Evolutionary conservation across 2,888 invertebrate genomes (phyloP).

Genomic region (Tetheella fluctuosa): DNA sequence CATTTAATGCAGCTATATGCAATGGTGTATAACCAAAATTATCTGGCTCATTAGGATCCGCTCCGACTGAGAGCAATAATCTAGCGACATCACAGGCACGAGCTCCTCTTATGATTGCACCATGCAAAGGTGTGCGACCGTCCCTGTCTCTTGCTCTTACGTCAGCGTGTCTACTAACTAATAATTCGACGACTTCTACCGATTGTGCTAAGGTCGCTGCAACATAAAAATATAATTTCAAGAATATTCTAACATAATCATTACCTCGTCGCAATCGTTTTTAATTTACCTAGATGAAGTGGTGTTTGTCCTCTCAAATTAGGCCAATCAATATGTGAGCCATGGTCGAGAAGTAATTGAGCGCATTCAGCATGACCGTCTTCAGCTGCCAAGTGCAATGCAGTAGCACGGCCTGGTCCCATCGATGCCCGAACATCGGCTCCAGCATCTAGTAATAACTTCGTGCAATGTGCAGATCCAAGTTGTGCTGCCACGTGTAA

Average conservation of each 20-base stretch:
- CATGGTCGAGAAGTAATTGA: slow-evolving; percentile 87
- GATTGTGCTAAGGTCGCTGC: slow-evolving; percentile 91
- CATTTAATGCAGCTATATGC: slow-evolving; percentile 92
- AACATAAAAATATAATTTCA: slow-evolving; percentile 28
- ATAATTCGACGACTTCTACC: slow-evolving; percentile 88
- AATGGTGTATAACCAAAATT: slow-evolving; percentile 93
- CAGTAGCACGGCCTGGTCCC: slow-evolving; percentile 89
- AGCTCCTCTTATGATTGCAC: slow-evolving; percentile 91
- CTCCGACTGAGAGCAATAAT: slow-evolving; percentile 86
- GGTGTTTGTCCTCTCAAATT: slow-evolving; percentile 92
- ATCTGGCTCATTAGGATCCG: slow-evolving; percentile 90
- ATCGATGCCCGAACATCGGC: slow-evolving; percentile 91
- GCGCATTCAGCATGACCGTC: slow-evolving; percentile 93
- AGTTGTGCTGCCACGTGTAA: slow-evolving; percentile 91
- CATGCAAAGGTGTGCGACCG: slow-evolving; percentile 91
- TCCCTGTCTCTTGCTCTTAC: slow-evolving; percentile 88
- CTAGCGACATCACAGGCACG: slow-evolving; percentile 88
- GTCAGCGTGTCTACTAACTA: slow-evolving; percentile 86
- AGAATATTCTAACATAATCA: neutral
- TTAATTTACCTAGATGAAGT: slow-evolving; percentile 86
- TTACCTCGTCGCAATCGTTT: neutral
- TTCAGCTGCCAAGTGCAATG: slow-evolving; percentile 94
- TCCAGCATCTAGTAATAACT: slow-evolving; percentile 89
- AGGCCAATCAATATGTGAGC: slow-evolving; percentile 89
- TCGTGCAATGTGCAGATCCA: slow-evolving; percentile 88